A percentile compares a stretch with the other conserved stretches of the same genome.
Conservation (phyloP, 2,113 vertebrate genomes). For the human (Homo sapiens) region GRCh38 chr7:19152501-19153000, state of each 20-base stretch:
- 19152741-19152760: not conserved
- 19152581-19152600: not conserved
- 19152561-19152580: not conserved
- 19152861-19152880: not conserved
- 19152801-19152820: not conserved
- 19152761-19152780: not conserved
- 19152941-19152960: not conserved
- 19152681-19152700: not conserved
- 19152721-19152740: conserved; percentile 12
- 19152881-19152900: not conserved
- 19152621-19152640: not conserved
- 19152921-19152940: not conserved
- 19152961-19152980: not conserved
- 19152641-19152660: not conserved
- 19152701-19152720: not conserved
- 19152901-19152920: not conserved
- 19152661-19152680: not conserved
- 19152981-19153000: not conserved
- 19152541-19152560: not conserved
- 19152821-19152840: not conserved
- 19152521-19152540: not conserved
- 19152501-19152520: not conserved
- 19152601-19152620: not conserved
- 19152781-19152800: not conserved
- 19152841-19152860: not conserved